Conservation (phyloP, 2,888 invertebrate genomes). For the Bombylius major region DNA sequence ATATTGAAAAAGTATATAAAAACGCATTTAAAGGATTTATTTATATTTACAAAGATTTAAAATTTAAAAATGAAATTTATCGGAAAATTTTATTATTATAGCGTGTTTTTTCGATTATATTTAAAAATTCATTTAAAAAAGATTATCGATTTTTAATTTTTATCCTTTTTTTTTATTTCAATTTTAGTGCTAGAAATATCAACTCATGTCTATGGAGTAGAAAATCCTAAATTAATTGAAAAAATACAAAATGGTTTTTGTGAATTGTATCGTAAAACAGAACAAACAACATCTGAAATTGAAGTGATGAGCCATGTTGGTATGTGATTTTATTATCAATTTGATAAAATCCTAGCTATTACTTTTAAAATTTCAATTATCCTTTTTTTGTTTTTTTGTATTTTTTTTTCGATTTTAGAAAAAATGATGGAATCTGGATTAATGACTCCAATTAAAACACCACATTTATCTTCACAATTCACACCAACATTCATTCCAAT, state of each 20-base stretch:
- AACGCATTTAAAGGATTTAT: too few relatives aligned
- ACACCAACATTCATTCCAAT: neutral
- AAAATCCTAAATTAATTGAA: slow-evolving; percentile 41
- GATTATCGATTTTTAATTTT: too few relatives aligned
- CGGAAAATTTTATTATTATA: too few relatives aligned
- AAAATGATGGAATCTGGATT: slow-evolving; percentile 41
- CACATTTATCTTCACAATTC: slow-evolving; percentile 19
- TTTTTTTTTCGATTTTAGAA: slow-evolving; percentile 24
- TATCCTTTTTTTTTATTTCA: too few relatives aligned
- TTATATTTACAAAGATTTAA: too few relatives aligned
- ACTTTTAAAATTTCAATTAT: neutral
- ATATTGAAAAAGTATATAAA: too few relatives aligned
- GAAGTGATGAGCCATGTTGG: slow-evolving; percentile 34
- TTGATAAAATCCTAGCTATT: neutral
- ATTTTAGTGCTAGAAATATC: slow-evolving; percentile 67
- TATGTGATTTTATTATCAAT: slow-evolving; percentile 18
- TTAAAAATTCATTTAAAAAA: too few relatives aligned
- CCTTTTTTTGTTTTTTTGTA: neutral
- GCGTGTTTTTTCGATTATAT: too few relatives aligned
- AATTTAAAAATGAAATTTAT: too few relatives aligned
- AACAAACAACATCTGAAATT: slow-evolving; percentile 32
- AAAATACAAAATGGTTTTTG: slow-evolving; percentile 51
- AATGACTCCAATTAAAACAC: slow-evolving; percentile 41
- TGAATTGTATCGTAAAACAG: slow-evolving; percentile 41
- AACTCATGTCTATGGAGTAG: slow-evolving; percentile 60